Evolutionary conservation across 2,113 vertebrate species (phyloP).

Genomic region (Equus quagga): DNA sequence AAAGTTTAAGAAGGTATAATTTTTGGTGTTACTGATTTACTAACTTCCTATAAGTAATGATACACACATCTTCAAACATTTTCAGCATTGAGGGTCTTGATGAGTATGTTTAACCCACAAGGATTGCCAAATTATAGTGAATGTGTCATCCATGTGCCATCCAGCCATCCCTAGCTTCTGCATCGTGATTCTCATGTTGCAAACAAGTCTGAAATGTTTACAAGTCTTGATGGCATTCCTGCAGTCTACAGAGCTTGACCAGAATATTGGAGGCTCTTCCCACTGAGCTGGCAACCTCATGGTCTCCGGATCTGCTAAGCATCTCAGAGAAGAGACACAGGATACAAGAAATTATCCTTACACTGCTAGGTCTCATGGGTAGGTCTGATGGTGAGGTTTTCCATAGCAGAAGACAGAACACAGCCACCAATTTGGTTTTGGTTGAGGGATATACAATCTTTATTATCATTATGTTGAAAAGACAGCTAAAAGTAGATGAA

Average conservation of each 20-base stretch:
- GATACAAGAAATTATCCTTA: no score
- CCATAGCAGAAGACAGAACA: not conserved
- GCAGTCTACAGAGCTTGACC: fast-evolving
- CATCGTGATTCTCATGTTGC: fast-evolving
- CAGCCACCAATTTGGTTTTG: not conserved
- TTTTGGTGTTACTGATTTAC: not conserved
- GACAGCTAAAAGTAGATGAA: not conserved
- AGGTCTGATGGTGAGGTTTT: not conserved
- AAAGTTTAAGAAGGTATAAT: not conserved
- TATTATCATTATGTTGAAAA: not conserved
- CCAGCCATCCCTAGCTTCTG: fast-evolving
- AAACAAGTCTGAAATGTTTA: no score
- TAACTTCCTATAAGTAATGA: not conserved
- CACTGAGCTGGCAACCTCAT: fast-evolving
- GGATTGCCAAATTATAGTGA: not conserved
- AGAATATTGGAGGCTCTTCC: not conserved
- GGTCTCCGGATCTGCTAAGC: not conserved
- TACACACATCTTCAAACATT: not conserved
- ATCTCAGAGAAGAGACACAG: not conserved
- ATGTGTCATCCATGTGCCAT: fast-evolving
- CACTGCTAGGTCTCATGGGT: fast-evolving
- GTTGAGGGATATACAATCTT: not conserved
- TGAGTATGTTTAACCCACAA: not conserved
- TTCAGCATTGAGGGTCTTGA: not conserved
- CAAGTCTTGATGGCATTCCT: no score